Percentiles rank a stretch among this genome's conserved stretches.
Evolutionary conservation across 2,888 invertebrate genomes (phyloP).

Genomic region (Plebejus anna): DNA sequence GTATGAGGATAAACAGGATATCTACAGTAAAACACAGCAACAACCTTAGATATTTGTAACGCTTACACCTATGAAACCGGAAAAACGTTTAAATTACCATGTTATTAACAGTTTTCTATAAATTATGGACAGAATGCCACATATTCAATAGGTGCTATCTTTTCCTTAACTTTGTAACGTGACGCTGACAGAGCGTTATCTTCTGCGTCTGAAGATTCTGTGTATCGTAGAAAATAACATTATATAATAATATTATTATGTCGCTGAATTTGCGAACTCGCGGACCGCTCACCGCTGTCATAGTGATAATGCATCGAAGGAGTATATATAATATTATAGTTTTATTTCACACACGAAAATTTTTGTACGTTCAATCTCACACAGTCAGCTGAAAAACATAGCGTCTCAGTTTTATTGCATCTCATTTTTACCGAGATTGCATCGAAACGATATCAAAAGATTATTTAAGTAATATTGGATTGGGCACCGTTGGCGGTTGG

Average conservation of each 20-base stretch:
- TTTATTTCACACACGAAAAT: too few relatives aligned
- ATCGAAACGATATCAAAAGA: too few relatives aligned
- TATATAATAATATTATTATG: neutral
- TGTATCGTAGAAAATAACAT: neutral
- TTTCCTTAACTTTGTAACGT: neutral
- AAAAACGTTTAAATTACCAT: slow-evolving; percentile 11
- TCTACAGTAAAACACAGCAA: neutral
- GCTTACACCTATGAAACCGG: slow-evolving; percentile 5
- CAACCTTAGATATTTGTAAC: neutral
- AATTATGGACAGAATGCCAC: neutral
- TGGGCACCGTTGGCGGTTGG: too few relatives aligned
- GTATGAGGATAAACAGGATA: neutral
- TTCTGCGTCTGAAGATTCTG: neutral
- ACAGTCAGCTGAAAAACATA: too few relatives aligned
- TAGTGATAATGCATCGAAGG: too few relatives aligned
- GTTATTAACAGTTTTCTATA: neutral
- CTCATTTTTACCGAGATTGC: too few relatives aligned
- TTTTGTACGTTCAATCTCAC: too few relatives aligned
- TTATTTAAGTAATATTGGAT: neutral
- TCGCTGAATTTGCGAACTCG: too few relatives aligned
- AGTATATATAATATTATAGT: too few relatives aligned
- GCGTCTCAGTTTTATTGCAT: neutral
- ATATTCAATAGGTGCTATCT: neutral
- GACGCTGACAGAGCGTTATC: neutral
- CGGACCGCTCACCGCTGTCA: too few relatives aligned